Evolutionary conservation across 2,113 vertebrate genomes (phyloP).

Genomic region (Girardinichthys multiradiatus): DNA sequence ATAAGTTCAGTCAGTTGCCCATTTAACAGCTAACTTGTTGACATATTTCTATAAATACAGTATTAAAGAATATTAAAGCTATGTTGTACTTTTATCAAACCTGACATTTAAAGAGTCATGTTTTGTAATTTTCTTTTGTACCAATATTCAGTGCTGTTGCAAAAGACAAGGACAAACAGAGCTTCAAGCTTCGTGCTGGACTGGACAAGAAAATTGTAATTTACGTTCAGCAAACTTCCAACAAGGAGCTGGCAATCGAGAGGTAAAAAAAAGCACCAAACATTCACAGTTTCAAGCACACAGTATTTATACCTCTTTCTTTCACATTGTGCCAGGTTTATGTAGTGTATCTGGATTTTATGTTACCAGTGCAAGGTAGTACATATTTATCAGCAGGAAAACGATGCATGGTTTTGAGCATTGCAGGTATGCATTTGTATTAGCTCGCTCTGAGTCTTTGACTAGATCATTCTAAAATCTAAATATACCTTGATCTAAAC

Average conservation of each 20-base stretch:
- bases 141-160: constrained; percentile 88
- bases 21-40: background rate
- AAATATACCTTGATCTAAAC: no score
- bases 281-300: constrained; percentile 1
- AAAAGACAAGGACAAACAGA: constrained; percentile 98
- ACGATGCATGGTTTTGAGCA: background rate
- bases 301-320: background rate
- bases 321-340: background rate
- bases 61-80: constrained; percentile 5
- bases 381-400: background rate
- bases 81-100: background rate
- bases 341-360: background rate
- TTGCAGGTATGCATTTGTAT: no score
- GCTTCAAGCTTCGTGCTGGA: constrained; percentile 96
- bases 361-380: background rate
- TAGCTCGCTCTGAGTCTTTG: no score
- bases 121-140: background rate
- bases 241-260: constrained; percentile 97
- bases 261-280: constrained; percentile 81
- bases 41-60: background rate
- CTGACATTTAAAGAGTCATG: background rate
- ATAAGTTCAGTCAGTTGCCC: background rate
- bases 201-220: constrained; percentile 99
- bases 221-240: constrained; percentile 95
- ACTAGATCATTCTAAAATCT: no score